Evolutionary conservation across 2,113 vertebrate genomes (phyloP).

Genomic region (Phainopepla nitens): DNA sequence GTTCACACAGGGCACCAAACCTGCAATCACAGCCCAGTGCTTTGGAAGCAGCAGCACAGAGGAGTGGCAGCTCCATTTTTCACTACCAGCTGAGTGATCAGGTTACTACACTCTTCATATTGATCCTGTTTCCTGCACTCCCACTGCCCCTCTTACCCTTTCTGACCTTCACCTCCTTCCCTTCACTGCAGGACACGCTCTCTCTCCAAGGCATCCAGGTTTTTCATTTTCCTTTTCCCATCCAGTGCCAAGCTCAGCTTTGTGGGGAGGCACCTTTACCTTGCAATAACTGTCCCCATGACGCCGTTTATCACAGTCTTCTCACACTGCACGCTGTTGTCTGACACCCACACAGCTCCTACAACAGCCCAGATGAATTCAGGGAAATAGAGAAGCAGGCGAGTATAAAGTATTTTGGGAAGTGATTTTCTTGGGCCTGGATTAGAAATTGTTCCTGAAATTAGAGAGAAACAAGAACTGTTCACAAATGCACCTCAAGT

Average conservation of each 20-base stretch:
- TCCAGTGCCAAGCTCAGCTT: not conserved
- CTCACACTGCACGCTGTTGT: slow-evolving; percentile 79
- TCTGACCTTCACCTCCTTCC: not conserved
- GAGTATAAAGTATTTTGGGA: slow-evolving; percentile 86
- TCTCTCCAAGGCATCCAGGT: not conserved
- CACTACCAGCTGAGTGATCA: not conserved
- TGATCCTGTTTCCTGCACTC: not conserved
- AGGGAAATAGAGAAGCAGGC: slow-evolving; percentile 85
- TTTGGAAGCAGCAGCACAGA: not conserved
- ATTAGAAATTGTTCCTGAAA: slow-evolving; percentile 92
- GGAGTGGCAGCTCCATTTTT: not conserved
- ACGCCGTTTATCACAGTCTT: slow-evolving; percentile 78
- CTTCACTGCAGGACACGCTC: not conserved
- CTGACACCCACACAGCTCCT: slow-evolving; percentile 85
- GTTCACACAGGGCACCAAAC: not conserved
- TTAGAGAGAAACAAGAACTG: not conserved
- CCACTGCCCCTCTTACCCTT: not conserved
- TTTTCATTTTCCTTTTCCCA: not conserved
- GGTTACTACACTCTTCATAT: not conserved
- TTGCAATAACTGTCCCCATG: slow-evolving; percentile 83
- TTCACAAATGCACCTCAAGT: not conserved
- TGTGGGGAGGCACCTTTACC: slow-evolving; percentile 65
- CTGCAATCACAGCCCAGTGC: not conserved
- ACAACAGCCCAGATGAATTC: slow-evolving; percentile 90
- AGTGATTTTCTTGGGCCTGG: slow-evolving; percentile 88